Conservation (phyloP, 2,888 invertebrate species). For the Thera obeliscata region DNA sequence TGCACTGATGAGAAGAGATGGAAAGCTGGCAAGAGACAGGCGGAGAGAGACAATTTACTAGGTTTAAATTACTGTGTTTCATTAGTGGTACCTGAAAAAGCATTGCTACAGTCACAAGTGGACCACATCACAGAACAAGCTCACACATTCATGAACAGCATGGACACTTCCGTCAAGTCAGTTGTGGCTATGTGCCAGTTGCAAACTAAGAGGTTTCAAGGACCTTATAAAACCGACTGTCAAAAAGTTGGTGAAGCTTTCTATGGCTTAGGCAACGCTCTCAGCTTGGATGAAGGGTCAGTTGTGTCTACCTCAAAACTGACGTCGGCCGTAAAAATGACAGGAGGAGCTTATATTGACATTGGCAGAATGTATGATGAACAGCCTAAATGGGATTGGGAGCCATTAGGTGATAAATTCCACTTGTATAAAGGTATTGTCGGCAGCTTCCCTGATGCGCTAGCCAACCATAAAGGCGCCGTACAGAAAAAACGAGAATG, state of each 20-base stretch:
- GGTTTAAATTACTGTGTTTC: slow-evolving; percentile 96
- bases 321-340: slow-evolving; percentile 92
- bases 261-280: slow-evolving; percentile 91
- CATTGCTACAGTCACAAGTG: slow-evolving; percentile 88
- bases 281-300: slow-evolving; percentile 90
- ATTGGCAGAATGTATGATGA: slow-evolving; percentile 96
- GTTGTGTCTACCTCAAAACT: slow-evolving; percentile 87
- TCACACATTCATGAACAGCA: slow-evolving; percentile 90
- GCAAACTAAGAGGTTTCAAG: slow-evolving; percentile 94
- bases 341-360: slow-evolving; percentile 94
- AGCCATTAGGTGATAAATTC: slow-evolving; percentile 94
- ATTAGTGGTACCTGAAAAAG: slow-evolving; percentile 92
- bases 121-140: slow-evolving; percentile 94
- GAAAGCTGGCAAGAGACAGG: slow-evolving; percentile 98
- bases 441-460: slow-evolving; percentile 94
- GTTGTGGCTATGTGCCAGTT: slow-evolving; percentile 92
- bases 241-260: slow-evolving; percentile 95
- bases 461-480: slow-evolving; percentile 94
- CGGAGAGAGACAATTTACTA: slow-evolving; percentile 96
- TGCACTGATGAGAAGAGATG: slow-evolving; percentile 99
- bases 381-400: slow-evolving; percentile 95
- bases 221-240: slow-evolving; percentile 94
- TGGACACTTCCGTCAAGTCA: slow-evolving; percentile 95
- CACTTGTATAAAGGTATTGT: slow-evolving; percentile 98
- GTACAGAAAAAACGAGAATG: slow-evolving; percentile 96